Percentiles rank a stretch among this genome's conserved stretches.
These are phyloP conservation scores for Noctua fimbriata DNA, from an alignment of 2,888 invertebrate species.

Conservation along the genomic window DNA sequence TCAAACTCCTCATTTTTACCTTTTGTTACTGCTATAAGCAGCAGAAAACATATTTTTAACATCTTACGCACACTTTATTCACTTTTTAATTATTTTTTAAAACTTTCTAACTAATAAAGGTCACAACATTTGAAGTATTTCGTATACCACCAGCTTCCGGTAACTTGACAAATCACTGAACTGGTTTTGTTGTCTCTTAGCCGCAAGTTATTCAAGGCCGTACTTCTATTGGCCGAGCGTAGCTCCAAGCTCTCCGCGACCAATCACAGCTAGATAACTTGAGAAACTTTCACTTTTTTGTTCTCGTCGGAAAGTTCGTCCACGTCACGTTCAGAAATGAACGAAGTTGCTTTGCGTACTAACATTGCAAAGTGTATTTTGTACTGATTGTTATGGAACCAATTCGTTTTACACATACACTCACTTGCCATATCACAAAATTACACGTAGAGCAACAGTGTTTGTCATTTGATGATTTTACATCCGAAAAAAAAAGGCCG, in stretches of 20 bases:
- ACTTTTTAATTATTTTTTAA: slow-evolving; percentile 64
- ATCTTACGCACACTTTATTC: slow-evolving; percentile 70
- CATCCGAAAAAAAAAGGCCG: too few species aligned
- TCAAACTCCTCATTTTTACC: slow-evolving; percentile 67
- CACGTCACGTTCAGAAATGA: slow-evolving; percentile 27
- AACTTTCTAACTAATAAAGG: slow-evolving; percentile 70
- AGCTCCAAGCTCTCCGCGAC: slow-evolving; percentile 38
- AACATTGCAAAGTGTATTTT: background rate
- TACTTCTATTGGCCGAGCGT: slow-evolving; percentile 36
- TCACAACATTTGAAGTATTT: slow-evolving; percentile 75
- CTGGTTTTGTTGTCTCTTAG: slow-evolving; percentile 56
- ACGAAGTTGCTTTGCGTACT: background rate
- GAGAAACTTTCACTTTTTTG: slow-evolving; percentile 80
- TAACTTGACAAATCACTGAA: slow-evolving; percentile 77
- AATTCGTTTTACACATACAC: too few species aligned
- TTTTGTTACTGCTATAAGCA: slow-evolving; percentile 75
- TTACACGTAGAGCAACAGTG: too few species aligned
- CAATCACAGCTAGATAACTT: slow-evolving; percentile 76
- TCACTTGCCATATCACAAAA: too few species aligned
- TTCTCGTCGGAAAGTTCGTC: slow-evolving; percentile 33
- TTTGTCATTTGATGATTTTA: too few species aligned
- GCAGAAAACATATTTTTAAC: slow-evolving; percentile 76
- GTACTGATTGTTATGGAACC: too few species aligned
- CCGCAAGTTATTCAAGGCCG: slow-evolving; percentile 64
- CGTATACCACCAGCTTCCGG: slow-evolving; percentile 72